Base-by-base conservation (phyloP, 2,888 invertebrate species). In the Synanthedon myopaeformis region DNA sequence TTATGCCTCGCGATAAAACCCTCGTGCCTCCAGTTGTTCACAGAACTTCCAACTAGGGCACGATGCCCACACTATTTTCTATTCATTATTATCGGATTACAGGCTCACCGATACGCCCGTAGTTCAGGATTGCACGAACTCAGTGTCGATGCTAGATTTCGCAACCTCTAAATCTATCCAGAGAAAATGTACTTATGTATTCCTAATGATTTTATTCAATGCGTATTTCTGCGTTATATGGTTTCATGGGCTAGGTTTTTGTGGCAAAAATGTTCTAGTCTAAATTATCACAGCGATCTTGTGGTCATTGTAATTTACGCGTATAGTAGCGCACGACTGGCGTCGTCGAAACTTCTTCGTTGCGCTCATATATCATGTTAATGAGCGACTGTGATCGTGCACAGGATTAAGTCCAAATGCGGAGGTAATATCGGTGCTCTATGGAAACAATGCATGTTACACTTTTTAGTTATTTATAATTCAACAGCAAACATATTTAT, bases 331-430 rank as follows among this genome's bases (percentile, higher is more conserved):
- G 69, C 76, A 73, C 77, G 75, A 69, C 35, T 10, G 35, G 35
- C 74, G 76, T 76, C 76, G 75, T 74, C 72, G 70, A 69, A 67
- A 72, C 77, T 79, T 79, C 80, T 76, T 71, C 69, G 76, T 79
- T 75, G 72, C 71, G 74, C 73, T 78, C 77, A 84, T 86, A 86
- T 83, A 86, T 86, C 83, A 81, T 72, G 75, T 83, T 85, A 86
- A 86, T 86, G 86, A 86, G 84, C 74, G 74, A 78, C 74, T 70
- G 69, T 71, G 83, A 84, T 82, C 76, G 74, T 69, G 67, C 61
- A 59, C 66, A 56, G 76, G 83, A 86, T 86, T 83, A 79, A 80
- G 70, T 62, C 63, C 61, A 19, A 58, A 57, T 59, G 56, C 56
- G 55, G 56, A 58, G 57, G 52, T 58, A 60, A 64, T 62, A 64